Base-by-base conservation (phyloP, 1,140 invertebrate species). In the Microplitis demolitor region DNA sequence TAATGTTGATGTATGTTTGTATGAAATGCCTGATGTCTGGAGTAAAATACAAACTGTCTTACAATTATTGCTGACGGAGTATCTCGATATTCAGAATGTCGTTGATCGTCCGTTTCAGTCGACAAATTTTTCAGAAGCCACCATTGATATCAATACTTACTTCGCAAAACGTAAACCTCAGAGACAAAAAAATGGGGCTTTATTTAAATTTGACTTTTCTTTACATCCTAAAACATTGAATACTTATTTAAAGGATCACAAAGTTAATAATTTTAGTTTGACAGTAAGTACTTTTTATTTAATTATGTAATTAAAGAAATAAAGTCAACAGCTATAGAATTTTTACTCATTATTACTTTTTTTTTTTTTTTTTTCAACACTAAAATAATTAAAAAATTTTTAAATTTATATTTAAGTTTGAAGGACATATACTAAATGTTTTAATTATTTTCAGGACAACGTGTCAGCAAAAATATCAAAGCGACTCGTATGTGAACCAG, bases 21-120 rank as follows among this genome's bases (percentile, higher is more conserved):
- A 97, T 85, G 92, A 92, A 76, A 91, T 95, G 78, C 90, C 91
- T 13, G 93, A 96, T 85, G 94, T 96, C 76, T 97, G 96, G 96
- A 92, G 91, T 39, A 93, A 94, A 80, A 92, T 97, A 31, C 96
- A 98, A 85, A 91, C 91, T 79, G 94, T 96, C 76, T 93, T 96
- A 53, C 94, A 94, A 86, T 87, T 91, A 16, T 85, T 96, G 35
- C 84, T 96, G 14, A 93, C 92, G 50, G 94, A 96, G 79, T 96
- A 96, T 87, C 85, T 97, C 70, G 93, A 96, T 83, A 92, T 96
- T 72, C 91, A 92, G 83, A 94, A 92, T 83, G 85, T 90, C 37
- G 86, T 88, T 33, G 90, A 91, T 69, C 88, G 89, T 50, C 86
- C 90, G 66, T 89, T 90, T 61, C 89, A 90, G 79, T 82, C 89